Conservation (phyloP, 2,113 vertebrate species). For the Notechis scutatus region DNA sequence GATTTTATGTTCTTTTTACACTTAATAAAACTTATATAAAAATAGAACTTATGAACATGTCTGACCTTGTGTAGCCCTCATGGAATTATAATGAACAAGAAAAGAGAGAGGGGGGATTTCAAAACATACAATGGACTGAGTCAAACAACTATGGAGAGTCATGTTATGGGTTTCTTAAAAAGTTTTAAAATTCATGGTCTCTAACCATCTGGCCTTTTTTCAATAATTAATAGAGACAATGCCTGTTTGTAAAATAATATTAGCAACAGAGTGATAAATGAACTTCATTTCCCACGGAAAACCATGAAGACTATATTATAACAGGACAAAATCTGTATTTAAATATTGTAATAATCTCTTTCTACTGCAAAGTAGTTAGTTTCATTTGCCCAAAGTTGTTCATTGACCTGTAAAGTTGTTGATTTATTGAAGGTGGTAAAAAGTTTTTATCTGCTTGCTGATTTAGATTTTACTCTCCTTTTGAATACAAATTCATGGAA, state of each 20-base stretch:
- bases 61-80: not conserved
- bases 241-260: constrained; percentile 4
- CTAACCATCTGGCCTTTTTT: not conserved
- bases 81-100: not conserved
- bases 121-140: not conserved
- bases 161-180: not conserved
- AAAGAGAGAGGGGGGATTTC: fast-evolving
- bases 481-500: constrained; percentile 66
- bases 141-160: constrained; percentile 14
- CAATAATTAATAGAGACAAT: not conserved
- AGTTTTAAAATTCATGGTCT: constrained; percentile 8
- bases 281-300: constrained; percentile 48
- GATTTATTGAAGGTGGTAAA: constrained; percentile 64
- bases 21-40: not conserved
- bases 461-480: constrained; percentile 42
- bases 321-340: constrained; percentile 54
- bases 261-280: not conserved
- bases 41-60: not conserved
- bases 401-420: constrained; percentile 60
- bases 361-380: constrained; percentile 34
- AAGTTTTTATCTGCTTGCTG: constrained; percentile 42
- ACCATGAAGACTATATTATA: constrained; percentile 39
- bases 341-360: constrained; percentile 56
- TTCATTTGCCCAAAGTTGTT: constrained; percentile 53
- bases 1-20: not conserved